These are phyloP conservation scores for Sarcophaga carnaria DNA, from an alignment of 2,888 invertebrate genomes.

Conservation along the genomic window DNA sequence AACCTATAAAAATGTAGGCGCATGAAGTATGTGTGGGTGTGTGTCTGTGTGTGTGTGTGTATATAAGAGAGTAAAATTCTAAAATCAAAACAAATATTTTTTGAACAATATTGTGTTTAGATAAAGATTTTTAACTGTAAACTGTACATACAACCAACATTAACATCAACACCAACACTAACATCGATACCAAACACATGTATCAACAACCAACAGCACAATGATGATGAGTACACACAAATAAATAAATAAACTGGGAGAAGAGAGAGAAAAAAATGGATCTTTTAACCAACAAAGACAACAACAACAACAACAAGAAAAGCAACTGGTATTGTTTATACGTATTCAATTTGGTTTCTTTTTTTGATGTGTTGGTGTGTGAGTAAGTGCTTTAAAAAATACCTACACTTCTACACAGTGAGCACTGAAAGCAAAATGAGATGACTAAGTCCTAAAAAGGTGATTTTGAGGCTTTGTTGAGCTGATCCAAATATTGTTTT, in stretches of 20 bases:
- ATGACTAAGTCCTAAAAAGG: no score
- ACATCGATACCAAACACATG: neutral
- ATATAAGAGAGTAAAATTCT: slow-evolving; percentile 5
- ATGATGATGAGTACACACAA: no score
- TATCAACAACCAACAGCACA: neutral
- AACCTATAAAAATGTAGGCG: neutral
- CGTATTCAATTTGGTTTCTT: neutral
- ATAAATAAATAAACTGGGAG: no score
- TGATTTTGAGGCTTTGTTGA: no score
- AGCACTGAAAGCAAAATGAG: no score
- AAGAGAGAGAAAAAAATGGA: no score
- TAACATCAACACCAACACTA: neutral
- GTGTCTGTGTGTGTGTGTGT: neutral
- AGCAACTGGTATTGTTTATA: neutral
- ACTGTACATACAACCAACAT: neutral
- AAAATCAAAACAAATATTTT: slow-evolving; percentile 40
- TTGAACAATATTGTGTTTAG: slow-evolving; percentile 36
- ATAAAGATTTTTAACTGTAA: slow-evolving; percentile 28
- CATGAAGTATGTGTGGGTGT: neutral
- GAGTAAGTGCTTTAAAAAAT: no score
- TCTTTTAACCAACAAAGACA: no score
- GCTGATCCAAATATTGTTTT: no score
- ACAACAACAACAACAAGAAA: neutral
- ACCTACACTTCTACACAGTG: no score
- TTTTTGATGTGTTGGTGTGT: no score